Conservation (phyloP, 2,113 vertebrate species). For the Gnathonemus longibarbis region DNA sequence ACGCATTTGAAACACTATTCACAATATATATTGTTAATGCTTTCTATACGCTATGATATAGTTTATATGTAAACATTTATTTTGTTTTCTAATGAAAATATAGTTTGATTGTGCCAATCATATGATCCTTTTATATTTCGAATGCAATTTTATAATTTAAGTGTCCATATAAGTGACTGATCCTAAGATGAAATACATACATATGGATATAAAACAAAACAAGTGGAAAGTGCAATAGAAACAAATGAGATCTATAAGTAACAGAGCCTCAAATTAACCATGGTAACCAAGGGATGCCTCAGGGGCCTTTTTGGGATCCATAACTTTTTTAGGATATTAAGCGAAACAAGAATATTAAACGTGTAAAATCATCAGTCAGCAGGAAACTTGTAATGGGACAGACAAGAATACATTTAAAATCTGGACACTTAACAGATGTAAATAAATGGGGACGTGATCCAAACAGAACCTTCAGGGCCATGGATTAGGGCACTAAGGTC, state of each 20-base stretch:
- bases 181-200: neutral
- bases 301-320: neutral
- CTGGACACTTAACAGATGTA: neutral
- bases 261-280: neutral
- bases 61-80: neutral
- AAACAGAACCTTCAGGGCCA: neutral
- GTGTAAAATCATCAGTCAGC: neutral
- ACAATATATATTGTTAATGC: neutral
- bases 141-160: neutral
- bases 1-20: neutral
- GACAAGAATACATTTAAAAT: neutral
- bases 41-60: neutral
- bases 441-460: neutral
- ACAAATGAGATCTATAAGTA: neutral
- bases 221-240: neutral
- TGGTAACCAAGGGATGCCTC: neutral
- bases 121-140: neutral
- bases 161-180: neutral
- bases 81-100: neutral
- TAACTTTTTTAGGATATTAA: neutral
- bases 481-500: neutral
- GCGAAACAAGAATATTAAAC: neutral
- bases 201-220: neutral
- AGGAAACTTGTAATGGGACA: neutral
- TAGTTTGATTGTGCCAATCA: neutral